Evolutionary conservation across 1,140 invertebrate genomes (phyloP).

Genomic region (Euglossa dilemma): DNA sequence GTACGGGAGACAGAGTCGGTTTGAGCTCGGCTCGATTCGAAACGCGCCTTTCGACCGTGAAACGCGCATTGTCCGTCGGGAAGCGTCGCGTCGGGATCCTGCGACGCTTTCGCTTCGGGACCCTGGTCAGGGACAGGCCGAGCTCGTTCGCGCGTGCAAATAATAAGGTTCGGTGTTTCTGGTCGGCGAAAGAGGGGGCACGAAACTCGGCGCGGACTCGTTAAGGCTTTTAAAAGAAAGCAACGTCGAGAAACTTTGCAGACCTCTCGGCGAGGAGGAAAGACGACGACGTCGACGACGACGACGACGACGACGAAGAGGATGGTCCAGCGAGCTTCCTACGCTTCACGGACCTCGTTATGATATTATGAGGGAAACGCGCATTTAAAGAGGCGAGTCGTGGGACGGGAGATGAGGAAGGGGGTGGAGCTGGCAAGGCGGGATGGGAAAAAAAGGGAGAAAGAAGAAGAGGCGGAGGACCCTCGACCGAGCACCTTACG

Average conservation of each 20-base stretch:
- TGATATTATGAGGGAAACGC: slow-evolving; percentile 64
- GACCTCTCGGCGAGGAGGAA: slow-evolving; percentile 36
- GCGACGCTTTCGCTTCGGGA: not conserved
- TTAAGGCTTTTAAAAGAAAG: slow-evolving; percentile 65
- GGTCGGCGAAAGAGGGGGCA: slow-evolving; percentile 25
- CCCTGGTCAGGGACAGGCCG: too few relatives aligned
- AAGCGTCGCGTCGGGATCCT: not conserved
- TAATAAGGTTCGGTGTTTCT: slow-evolving; percentile 62
- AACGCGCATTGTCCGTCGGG: not conserved
- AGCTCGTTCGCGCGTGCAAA: slow-evolving; percentile 40
- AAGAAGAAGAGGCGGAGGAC: slow-evolving; percentile 19
- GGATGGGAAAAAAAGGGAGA: not conserved
- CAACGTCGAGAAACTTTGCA: slow-evolving; percentile 54
- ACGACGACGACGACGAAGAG: not conserved
- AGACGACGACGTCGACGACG: not conserved
- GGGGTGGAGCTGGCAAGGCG: not conserved
- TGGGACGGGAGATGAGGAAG: not conserved
- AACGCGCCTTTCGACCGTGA: not conserved
- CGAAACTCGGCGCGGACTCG: slow-evolving; percentile 44
- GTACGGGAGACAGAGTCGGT: too few relatives aligned
- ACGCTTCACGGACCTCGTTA: slow-evolving; percentile 58
- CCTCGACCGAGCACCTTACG: slow-evolving; percentile 54
- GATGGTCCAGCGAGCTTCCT: slow-evolving; percentile 35
- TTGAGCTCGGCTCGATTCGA: too few relatives aligned
- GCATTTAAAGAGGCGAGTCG: slow-evolving; percentile 53